Conservation (phyloP, 1,140 invertebrate genomes). For the Plutomurus gul region DNA sequence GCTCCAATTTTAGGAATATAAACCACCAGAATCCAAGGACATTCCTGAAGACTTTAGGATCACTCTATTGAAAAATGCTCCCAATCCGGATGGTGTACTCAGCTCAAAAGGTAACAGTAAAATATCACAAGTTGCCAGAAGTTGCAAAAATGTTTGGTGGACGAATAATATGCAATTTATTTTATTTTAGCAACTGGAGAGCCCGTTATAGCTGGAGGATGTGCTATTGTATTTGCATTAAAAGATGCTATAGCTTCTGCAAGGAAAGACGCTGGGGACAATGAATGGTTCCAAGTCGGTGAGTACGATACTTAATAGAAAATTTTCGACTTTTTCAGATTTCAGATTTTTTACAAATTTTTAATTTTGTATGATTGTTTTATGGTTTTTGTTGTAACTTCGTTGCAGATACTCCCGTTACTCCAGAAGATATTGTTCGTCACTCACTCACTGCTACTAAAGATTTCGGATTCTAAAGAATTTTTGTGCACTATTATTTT, state of each 20-base stretch:
- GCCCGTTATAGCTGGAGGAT: conserved; percentile 72
- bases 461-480: not conserved
- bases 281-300: conserved; percentile 27
- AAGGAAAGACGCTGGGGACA: conserved; percentile 61
- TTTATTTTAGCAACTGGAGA: conserved; percentile 74
- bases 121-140: no score
- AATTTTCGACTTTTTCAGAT: not conserved
- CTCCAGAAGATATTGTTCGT: not conserved
- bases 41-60: conserved; percentile 61
- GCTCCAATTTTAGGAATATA: conserved; percentile 56
- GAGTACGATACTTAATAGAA: not conserved
- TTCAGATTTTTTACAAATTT: not conserved
- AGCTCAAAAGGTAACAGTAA: conserved; percentile 52
- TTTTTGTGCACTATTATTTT: no score
- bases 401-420: not conserved
- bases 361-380: not conserved
- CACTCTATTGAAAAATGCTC: conserved; percentile 58
- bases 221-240: conserved; percentile 70
- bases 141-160: not conserved
- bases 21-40: conserved; percentile 59
- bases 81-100: conserved; percentile 58
- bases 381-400: not conserved
- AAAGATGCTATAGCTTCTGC: conserved; percentile 71
- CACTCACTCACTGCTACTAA: not conserved
- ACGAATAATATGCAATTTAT: no score